A percentile compares a stretch with the other conserved stretches of the same genome.
phyloP scores from a whole-genome alignment of 2,888 invertebrate genomes.

The Agriopis marginaria region DNA sequence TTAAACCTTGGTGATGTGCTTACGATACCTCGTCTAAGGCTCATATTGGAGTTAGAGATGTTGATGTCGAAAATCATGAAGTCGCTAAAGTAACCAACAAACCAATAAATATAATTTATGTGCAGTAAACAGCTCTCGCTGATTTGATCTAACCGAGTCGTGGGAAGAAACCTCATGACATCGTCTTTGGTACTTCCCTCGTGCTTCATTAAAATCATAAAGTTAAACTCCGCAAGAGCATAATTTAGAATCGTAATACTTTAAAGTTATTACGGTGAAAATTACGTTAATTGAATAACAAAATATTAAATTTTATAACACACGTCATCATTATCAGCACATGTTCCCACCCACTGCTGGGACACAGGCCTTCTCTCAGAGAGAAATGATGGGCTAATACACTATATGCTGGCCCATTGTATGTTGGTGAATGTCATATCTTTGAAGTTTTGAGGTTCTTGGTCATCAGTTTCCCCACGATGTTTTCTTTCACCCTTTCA shows the following conservation, averaged over 20 bases:
- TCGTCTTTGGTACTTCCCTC: slow-evolving; percentile 2
- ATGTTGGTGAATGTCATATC: too few relatives aligned
- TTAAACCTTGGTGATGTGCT: too few relatives aligned
- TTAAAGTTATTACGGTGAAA: neutral
- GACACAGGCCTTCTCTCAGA: too few relatives aligned
- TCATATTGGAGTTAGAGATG: neutral
- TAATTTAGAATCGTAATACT: neutral
- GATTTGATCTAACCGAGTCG: neutral
- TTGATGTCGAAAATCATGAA: neutral
- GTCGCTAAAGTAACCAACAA: neutral
- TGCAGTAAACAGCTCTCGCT: neutral
- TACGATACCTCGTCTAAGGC: too few relatives aligned
- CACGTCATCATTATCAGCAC: too few relatives aligned
- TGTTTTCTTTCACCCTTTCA: too few relatives aligned
- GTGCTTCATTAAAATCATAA: slow-evolving; percentile 4
- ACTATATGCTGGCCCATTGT: too few relatives aligned
- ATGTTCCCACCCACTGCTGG: too few relatives aligned
- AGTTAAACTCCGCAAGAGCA: neutral
- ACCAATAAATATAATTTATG: slow-evolving; percentile 3
- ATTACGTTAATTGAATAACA: neutral
- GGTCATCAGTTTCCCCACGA: too few relatives aligned
- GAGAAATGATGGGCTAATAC: too few relatives aligned
- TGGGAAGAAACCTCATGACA: slow-evolving; percentile 16
- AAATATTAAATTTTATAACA: neutral
- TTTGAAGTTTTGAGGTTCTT: too few relatives aligned